Conservation (phyloP, 2,113 vertebrate species). For the Lepus timidus region DNA sequence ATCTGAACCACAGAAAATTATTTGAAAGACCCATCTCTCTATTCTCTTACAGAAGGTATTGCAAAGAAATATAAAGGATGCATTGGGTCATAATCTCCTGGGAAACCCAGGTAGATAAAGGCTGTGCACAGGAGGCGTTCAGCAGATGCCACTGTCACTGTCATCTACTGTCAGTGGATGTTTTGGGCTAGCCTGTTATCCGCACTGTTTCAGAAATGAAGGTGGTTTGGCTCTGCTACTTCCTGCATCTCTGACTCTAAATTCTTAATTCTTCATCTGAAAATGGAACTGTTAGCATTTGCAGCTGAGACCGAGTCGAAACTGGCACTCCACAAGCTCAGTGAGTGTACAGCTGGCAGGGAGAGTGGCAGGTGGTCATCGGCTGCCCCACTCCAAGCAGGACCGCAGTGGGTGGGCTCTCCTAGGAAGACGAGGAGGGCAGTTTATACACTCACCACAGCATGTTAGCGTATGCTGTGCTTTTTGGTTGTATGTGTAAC, state of each 20-base stretch:
- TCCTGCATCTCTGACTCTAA: not conserved
- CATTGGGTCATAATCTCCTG: not conserved
- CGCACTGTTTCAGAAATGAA: not conserved
- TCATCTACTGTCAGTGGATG: not conserved
- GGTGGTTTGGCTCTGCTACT: not conserved
- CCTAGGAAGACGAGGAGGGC: not conserved
- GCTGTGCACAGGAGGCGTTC: not conserved
- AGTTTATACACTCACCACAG: not conserved
- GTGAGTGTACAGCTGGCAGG: not conserved
- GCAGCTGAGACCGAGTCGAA: not conserved
- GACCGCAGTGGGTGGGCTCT: not conserved
- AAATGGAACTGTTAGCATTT: not conserved
- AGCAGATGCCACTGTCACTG: not conserved
- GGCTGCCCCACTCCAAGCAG: not conserved
- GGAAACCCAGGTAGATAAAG: not conserved
- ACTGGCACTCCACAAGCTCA: not conserved
- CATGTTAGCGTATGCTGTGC: not conserved
- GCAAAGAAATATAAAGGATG: not conserved
- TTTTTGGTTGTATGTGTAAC: not conserved
- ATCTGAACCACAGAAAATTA: not conserved
- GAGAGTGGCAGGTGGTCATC: not conserved
- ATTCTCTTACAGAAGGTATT: not conserved
- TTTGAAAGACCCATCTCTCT: not conserved
- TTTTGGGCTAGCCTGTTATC: not conserved
- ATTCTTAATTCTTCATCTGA: not conserved